phyloP scores from a whole-genome alignment of 2,797 vertebrate species.

The Sebastiscus albofasciatus region DNA sequence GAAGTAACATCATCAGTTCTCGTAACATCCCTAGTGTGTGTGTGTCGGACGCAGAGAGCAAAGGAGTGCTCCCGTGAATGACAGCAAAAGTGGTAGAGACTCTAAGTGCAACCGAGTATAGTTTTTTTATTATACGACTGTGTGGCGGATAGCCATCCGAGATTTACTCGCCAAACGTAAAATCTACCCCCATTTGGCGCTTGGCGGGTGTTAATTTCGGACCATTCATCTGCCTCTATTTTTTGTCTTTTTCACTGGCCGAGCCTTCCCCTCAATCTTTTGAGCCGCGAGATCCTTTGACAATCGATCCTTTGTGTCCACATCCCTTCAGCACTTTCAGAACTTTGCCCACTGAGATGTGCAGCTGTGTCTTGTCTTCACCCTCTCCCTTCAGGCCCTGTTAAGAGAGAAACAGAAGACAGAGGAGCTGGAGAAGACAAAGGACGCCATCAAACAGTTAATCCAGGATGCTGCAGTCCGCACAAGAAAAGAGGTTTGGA shows the following conservation, averaged over 20 bases:
- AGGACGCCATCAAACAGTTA: slow-evolving; percentile 86
- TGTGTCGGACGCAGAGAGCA: too few relatives aligned
- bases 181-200: too few relatives aligned
- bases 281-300: background rate
- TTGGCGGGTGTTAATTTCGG: too few relatives aligned
- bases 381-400: slow-evolving; percentile 80
- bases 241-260: background rate
- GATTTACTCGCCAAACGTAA: too few relatives aligned
- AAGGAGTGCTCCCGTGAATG: too few relatives aligned
- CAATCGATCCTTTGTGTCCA: background rate
- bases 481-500: slow-evolving; percentile 87
- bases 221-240: background rate
- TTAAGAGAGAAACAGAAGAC: slow-evolving; percentile 90
- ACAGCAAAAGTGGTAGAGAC: too few relatives aligned
- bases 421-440: slow-evolving; percentile 89
- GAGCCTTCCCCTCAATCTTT: background rate
- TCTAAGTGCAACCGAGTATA: background rate
- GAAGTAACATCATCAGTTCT: too few relatives aligned
- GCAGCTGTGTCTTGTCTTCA: background rate
- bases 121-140: too few relatives aligned
- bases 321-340: background rate
- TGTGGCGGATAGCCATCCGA: too few relatives aligned
- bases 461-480: slow-evolving; percentile 85
- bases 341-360: slow-evolving; percentile 4
- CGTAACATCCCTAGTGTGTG: too few relatives aligned